These are phyloP conservation scores for Agrypnus murinus DNA, from an alignment of 2,888 invertebrate species.

Conservation along the genomic window DNA sequence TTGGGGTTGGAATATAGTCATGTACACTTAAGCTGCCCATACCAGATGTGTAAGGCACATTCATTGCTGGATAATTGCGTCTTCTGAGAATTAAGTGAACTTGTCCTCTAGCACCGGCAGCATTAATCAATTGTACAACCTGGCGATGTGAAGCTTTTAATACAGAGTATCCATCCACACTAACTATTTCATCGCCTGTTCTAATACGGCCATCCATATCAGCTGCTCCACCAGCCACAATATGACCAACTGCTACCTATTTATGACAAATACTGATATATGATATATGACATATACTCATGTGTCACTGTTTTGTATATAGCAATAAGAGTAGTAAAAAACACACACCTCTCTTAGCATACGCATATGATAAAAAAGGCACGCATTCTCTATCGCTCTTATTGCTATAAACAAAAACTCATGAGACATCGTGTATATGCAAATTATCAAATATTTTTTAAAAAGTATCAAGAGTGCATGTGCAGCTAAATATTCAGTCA, in stretches of 20 bases:
- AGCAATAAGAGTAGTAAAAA: too few species aligned
- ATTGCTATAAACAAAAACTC: too few species aligned
- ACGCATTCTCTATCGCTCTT: too few species aligned
- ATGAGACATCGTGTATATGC: too few species aligned
- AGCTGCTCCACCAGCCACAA: constrained; percentile 96
- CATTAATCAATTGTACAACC: constrained; percentile 94
- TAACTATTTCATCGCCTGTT: constrained; percentile 95
- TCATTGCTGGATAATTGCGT: constrained; percentile 50
- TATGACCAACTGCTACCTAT: constrained; percentile 94
- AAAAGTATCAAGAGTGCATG: too few species aligned
- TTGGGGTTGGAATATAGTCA: constrained; percentile 52
- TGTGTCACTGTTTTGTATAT: too few species aligned
- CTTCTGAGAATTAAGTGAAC: constrained; percentile 87
- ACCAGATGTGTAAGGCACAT: constrained; percentile 45
- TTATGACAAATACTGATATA: not conserved
- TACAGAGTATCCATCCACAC: constrained; percentile 85
- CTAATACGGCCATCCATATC: constrained; percentile 92
- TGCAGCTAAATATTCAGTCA: too few species aligned
- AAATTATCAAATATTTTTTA: too few species aligned
- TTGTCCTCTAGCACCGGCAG: constrained; percentile 89
- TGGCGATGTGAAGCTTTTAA: constrained; percentile 91
- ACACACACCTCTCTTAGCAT: too few species aligned
- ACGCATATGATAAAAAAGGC: too few species aligned
- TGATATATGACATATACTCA: too few species aligned
- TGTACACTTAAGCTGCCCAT: constrained; percentile 38